Evolutionary conservation across 2,888 invertebrate genomes (phyloP), one percentile per base, ranked within the genome.

Genomic region (Cinara cedri): DNA sequence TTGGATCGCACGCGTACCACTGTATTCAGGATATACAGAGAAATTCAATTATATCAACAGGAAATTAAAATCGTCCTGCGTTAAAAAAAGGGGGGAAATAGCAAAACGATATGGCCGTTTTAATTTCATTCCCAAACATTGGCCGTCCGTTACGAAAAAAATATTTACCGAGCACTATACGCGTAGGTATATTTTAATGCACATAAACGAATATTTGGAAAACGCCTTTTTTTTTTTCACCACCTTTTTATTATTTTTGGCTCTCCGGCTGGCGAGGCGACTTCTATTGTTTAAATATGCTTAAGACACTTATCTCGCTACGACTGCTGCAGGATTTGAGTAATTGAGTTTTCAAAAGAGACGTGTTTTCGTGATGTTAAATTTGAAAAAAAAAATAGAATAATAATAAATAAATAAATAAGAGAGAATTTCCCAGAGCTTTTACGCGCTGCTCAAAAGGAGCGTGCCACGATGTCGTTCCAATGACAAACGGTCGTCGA

Each of bases 11-110:
- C 66, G 65, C 42, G 74, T 63, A 42, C n/a, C 42, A 26, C 55
- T 63, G 57, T 26, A 54, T 9, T 8, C 66, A 76, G 74, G 74
- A 75, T 68, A 57, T 68, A 70, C 51, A 51, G 70, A 57, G 68
- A 68, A 78, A 78, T 78, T 78, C 78, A 78, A 78, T 78, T 78
- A 78, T 78, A 60, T 78, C 78, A 78, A 78, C 78, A 78, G 78
- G 78, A 78, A 78, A 78, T 78, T 78, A 78, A 78, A 78, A 78
- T 78, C 70, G 44, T 57, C 78, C 78, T 42, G 21, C 34, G 78
- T 60, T 26, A 68, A 78, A 60, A 72, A 60, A 57, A 63, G 14
- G 49, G 19, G 16, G 60, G 66, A 68, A 66, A 63, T 76, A 68
- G 66, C 44, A 51, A 70, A 70, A 70, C 51, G 78, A 78, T 78